These are phyloP conservation scores for Cheumatopsyche charites DNA, from an alignment of 1,140 invertebrate genomes.

Conservation along the genomic window DNA sequence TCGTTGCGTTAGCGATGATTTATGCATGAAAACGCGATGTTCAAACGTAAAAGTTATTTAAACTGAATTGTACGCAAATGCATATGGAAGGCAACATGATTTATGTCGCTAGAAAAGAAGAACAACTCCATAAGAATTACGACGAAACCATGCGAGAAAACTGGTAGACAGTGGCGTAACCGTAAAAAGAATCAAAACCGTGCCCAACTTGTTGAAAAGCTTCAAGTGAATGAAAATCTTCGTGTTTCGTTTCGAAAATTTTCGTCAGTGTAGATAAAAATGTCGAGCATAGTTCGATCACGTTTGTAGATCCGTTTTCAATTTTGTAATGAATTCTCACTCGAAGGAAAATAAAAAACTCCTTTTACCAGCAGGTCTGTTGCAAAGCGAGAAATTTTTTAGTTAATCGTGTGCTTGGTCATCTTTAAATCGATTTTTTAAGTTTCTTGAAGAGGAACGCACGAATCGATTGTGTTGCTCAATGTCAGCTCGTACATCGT, in stretches of 20 bases:
- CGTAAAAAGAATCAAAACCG: conserved; percentile 12
- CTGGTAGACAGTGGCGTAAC: neutral
- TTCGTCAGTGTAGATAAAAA: too few relatives aligned
- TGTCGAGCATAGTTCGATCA: neutral
- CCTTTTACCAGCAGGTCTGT: neutral
- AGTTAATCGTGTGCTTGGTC: conserved; percentile 26
- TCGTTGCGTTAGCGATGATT: conserved; percentile 1
- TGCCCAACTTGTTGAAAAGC: neutral
- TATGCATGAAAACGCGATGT: conserved; percentile 9
- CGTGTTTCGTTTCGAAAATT: too few relatives aligned
- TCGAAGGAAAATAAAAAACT: neutral
- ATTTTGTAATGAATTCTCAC: conserved; percentile 11
- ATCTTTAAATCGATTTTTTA: conserved; percentile 28
- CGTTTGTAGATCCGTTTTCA: conserved; percentile 21
- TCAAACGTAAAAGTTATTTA: conserved; percentile 16
- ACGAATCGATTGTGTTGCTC: conserved; percentile 27
- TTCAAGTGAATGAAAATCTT: neutral
- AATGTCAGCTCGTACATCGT: conserved; percentile 12
- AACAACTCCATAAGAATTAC: conserved; percentile 21
- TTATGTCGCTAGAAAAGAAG: conserved; percentile 16
- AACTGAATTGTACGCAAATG: conserved; percentile 17
- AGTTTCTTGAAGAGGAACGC: conserved; percentile 21
- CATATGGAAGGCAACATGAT: conserved; percentile 9
- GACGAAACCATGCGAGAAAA: conserved; percentile 10
- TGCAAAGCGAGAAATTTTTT: conserved; percentile 28